Conservation (phyloP, 2,113 vertebrate genomes). For the human (Homo sapiens) region DNA sequence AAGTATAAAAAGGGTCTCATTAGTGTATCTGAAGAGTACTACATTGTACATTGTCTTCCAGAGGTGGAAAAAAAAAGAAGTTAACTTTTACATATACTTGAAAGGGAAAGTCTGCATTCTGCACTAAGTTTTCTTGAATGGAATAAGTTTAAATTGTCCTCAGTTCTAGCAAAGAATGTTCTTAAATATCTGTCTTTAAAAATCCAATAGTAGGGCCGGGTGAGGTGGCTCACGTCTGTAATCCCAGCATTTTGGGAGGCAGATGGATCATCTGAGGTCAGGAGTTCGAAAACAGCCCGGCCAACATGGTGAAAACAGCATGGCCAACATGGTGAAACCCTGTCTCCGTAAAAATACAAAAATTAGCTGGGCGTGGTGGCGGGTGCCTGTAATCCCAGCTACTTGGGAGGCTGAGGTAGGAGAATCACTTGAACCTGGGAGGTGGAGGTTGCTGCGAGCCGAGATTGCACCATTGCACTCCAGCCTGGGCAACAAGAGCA, state of each 20-base stretch:
- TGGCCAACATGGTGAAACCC: neutral
- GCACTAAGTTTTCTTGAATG: constrained; percentile 9
- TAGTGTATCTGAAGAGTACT: neutral
- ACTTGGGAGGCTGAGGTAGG: too few species aligned
- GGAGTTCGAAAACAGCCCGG: neutral
- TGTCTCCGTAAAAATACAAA: neutral
- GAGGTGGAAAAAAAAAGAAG: neutral
- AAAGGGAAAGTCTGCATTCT: constrained; percentile 18
- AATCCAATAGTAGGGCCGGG: neutral
- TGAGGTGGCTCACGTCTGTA: neutral
- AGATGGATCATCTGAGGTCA: neutral
- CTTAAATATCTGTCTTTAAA: neutral
- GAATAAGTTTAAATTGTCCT: neutral
- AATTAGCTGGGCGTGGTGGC: neutral
- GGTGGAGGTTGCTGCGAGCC: too few species aligned
- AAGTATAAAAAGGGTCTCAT: neutral
- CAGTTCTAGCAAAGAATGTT: neutral
- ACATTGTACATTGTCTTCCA: neutral
- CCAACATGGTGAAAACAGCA: neutral
- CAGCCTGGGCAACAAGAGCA: neutral
- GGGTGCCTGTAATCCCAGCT: too few species aligned
- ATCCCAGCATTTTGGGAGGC: neutral
- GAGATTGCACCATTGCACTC: too few species aligned
- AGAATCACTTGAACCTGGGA: too few species aligned
- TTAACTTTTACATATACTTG: neutral